These are phyloP conservation scores for Micromesistius poutassou DNA, from an alignment of 2,797 vertebrate species.

Conservation along the genomic window DNA sequence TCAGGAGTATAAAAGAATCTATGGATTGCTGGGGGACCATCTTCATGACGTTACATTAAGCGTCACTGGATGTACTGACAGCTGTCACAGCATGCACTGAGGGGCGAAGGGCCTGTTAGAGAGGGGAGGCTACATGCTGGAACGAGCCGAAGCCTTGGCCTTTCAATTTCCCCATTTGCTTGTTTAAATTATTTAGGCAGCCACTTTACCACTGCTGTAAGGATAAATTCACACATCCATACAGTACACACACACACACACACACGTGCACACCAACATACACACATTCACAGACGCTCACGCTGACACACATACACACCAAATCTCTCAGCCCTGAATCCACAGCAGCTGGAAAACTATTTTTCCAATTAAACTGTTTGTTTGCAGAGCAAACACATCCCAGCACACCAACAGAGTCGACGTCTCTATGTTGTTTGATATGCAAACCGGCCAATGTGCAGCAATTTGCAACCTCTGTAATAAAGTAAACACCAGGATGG, in stretches of 20 bases:
- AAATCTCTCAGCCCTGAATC: constrained; percentile 26
- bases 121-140: constrained; percentile 33
- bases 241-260: constrained; percentile 2
- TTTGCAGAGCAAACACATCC: constrained; percentile 64
- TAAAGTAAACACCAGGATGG: constrained; percentile 54
- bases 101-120: constrained; percentile 46
- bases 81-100: constrained; percentile 41
- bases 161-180: constrained; percentile 50
- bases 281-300: background rate
- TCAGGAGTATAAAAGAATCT: no score
- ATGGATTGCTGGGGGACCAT: constrained; percentile 18
- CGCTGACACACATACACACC: background rate
- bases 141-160: constrained; percentile 35
- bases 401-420: constrained; percentile 40
- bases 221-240: constrained; percentile 26
- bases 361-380: constrained; percentile 66
- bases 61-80: constrained; percentile 27
- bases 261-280: background rate
- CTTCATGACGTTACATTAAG: constrained; percentile 53
- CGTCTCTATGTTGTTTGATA: constrained; percentile 51
- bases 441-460: constrained; percentile 51
- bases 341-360: constrained; percentile 62
- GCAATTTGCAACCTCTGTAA: constrained; percentile 54
- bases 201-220: constrained; percentile 36
- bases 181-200: constrained; percentile 58